Evolutionary conservation across 2,113 vertebrate genomes (phyloP), one percentile per base, ranked within the genome.

Genomic region (Chloebia gouldiae): DNA sequence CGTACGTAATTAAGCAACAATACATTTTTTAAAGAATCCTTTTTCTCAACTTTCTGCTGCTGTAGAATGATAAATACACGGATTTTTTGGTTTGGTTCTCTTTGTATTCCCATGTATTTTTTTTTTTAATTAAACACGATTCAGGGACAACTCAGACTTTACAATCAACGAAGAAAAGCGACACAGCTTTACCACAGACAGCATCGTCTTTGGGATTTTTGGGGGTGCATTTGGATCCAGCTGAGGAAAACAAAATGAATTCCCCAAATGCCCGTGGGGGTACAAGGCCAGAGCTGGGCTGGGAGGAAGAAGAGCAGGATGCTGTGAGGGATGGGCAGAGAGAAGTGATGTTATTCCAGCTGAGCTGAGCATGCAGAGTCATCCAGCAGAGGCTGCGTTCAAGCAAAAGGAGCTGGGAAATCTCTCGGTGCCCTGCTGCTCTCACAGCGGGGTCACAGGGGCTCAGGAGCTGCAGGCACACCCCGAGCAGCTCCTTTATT

Each of bases 261-360:
- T 6, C 39, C 47, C 40, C n/a, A 44, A 13, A 10, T 2, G 9
- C 5, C 40, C 6, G 0, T 4, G 27, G 51, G 42, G 37, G 3
- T 15, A 12, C 10, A 47, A 4, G 6, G n/a, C 60, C 4, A 5
- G 1, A 4, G 12, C 6, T 56, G 64, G 17, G 35, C 2, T 57
- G 71, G 39, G 33, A 16, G 66, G 19, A 14, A 47, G 77, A 5
- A 9, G 72, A 51, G 39, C 14, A 13, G 71, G 63, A 28, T 64
- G 70, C 51, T 8, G 0, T 1, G 42, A 25, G 61, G 56, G 53
- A 17, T 47, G 68, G 5, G 2, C 33, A 51, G 30, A 50, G 51
- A 0, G 31, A 6, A 42, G 65, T 0, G 28, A 15, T 5, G 3
- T 6, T 5, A 0, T 2, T 1, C 15, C 35, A 49, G 31, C 75